A percentile compares a stretch with the other conserved stretches of the same genome.
phyloP scores from a whole-genome alignment of 2,888 invertebrate genomes.

The Cheilosia variabilis region DNA sequence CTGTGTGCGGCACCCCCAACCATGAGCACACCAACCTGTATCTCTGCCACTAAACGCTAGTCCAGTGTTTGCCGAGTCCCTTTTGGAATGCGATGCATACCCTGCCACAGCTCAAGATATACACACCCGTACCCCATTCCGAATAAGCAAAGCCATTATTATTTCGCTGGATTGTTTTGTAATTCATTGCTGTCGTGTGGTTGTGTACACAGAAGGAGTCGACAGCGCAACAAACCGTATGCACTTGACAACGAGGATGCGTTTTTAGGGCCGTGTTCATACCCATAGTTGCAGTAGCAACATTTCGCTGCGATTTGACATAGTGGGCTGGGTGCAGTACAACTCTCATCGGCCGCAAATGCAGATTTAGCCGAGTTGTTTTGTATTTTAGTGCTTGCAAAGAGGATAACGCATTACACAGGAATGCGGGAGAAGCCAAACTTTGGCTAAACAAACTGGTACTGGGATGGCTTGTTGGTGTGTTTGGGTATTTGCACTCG shows the following conservation, averaged over 20 bases:
- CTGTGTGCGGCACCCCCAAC: neutral
- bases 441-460: too few relatives aligned
- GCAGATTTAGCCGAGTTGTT: constrained; percentile 49
- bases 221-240: neutral
- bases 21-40: neutral
- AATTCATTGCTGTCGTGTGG: constrained; percentile 43
- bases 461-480: neutral
- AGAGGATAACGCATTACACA: neutral
- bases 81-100: neutral
- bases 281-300: neutral
- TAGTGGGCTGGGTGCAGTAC: constrained; percentile 16
- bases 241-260: constrained; percentile 10
- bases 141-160: constrained; percentile 67
- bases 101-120: constrained; percentile 14
- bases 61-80: constrained; percentile 56
- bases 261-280: neutral
- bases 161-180: constrained; percentile 56
- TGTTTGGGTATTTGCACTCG: constrained; percentile 15
- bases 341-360: constrained; percentile 55
- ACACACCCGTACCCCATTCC: neutral
- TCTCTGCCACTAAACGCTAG: constrained; percentile 27
- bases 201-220: constrained; percentile 8
- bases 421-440: neutral
- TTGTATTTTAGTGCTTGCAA: constrained; percentile 26
- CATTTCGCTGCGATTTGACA: constrained; percentile 18